Evolutionary conservation across 1,140 invertebrate species (phyloP).

Genomic region (Pachypeltis micranthus): DNA sequence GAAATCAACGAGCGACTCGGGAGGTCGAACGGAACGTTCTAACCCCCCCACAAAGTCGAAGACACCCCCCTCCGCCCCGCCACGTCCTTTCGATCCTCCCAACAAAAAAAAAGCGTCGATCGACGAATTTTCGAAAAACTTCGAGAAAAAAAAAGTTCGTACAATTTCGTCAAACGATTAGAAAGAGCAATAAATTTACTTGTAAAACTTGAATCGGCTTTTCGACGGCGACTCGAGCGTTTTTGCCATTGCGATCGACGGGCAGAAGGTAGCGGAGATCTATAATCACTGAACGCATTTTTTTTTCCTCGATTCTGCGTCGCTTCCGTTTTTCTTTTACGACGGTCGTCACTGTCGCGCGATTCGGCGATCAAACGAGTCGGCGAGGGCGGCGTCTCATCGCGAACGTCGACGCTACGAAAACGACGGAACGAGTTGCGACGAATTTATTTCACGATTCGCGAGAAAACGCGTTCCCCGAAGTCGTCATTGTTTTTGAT

Average conservation of each 20-base stretch:
- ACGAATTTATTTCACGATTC: conserved; percentile 7
- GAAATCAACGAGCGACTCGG: too few relatives aligned
- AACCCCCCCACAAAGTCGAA: too few relatives aligned
- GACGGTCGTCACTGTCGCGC: neutral
- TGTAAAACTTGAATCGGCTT: neutral
- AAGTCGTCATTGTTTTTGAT: conserved; percentile 25
- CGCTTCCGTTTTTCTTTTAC: neutral
- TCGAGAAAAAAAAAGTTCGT: neutral
- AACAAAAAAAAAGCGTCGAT: too few relatives aligned
- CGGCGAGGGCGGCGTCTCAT: neutral
- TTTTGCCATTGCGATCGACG: neutral
- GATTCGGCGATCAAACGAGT: neutral
- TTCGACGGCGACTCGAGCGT: too few relatives aligned
- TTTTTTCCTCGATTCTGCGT: neutral
- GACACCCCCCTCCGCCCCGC: too few relatives aligned
- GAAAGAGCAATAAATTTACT: neutral
- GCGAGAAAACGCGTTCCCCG: conserved; percentile 19
- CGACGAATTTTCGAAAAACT: too few relatives aligned
- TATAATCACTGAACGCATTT: neutral
- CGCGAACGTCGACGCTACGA: neutral
- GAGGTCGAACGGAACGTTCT: too few relatives aligned
- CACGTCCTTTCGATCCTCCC: too few relatives aligned
- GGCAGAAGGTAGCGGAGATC: neutral
- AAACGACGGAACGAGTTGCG: too few relatives aligned
- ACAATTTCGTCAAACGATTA: neutral